phyloP scores from a whole-genome alignment of 2,797 vertebrate genomes.

The Arrhamphus sclerolepis region DNA sequence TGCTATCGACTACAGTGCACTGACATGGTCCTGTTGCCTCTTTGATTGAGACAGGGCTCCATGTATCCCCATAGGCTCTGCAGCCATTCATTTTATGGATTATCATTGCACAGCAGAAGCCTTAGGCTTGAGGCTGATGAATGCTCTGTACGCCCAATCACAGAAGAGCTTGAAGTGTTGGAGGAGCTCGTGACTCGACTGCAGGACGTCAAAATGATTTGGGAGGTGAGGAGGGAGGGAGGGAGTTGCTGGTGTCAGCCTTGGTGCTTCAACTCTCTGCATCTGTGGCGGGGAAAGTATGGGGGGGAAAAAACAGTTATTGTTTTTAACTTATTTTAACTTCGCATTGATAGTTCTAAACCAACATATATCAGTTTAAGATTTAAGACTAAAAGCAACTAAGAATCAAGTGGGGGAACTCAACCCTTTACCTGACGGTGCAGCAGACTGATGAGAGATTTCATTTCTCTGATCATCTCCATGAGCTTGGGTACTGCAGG shows the following conservation, averaged over 20 bases:
- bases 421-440: conserved; percentile 78
- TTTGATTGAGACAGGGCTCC: conserved; percentile 47
- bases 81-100: conserved; percentile 34
- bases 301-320: not conserved
- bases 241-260: conserved; percentile 62
- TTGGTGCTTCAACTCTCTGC: conserved; percentile 75
- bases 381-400: not conserved
- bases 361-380: not conserved
- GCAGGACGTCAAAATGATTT: conserved; percentile 80
- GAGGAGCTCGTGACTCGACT: conserved; percentile 84
- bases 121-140: conserved; percentile 82
- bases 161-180: conserved; percentile 85
- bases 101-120: conserved; percentile 65
- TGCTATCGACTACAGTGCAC: conserved; percentile 62
- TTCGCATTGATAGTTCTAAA: too few relatives aligned
- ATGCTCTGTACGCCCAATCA: conserved; percentile 83
- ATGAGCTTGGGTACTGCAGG: conserved; percentile 74
- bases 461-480: conserved; percentile 81
- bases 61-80: conserved; percentile 35
- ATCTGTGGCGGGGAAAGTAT: conserved; percentile 65
- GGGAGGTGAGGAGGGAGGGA: conserved; percentile 79
- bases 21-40: conserved; percentile 55
- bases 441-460: conserved; percentile 74
- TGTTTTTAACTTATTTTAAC: too few relatives aligned
- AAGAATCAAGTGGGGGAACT: not conserved